Evolutionary conservation across 1,140 invertebrate species (phyloP), one percentile per base, ranked within the genome.

Genomic region (Neelides sp.): DNA sequence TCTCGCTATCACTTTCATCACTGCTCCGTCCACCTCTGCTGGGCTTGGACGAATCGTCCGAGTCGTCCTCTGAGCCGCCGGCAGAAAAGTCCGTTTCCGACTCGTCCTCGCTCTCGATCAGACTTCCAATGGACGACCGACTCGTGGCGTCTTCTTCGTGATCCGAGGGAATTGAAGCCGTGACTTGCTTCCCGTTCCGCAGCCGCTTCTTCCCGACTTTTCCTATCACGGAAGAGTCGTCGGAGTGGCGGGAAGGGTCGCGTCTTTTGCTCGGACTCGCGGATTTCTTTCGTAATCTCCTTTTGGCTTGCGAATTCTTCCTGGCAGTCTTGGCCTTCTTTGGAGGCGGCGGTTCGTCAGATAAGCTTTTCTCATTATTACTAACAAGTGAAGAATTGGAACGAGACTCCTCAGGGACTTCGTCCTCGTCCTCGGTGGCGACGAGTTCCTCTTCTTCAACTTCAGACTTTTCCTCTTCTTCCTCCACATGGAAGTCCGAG

Each of bases 71-170:
- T 15, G 52, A 55, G 28, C 51, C 50, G 20, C 44, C 39, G n/a
- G n/a, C n/a, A 22, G 45, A 47, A 17, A 35, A 37, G 13, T 44
- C 28, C 4, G 54, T 46, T 24, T 50, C 48, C 8, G 30, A 35
- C 15, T 46, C 30, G 20, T 49, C 50, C 19, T 40, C 40, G 26
- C 43, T 50, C 24, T 48, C 54, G 32, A 24, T 44, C 32, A 30
- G 26, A 52, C 50, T 52, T 48, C 50, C 54, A 36, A 52, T 57
- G 3, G 49, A 52, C 10, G 45, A 45, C 41, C 54, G 26, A 34
- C 50, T 54, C 19, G 55, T 50, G 12, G 50, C 69, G 48, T 69
- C 68, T n/a, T 70, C 73, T 34, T 75, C 61, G 32, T 73, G 45
- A 28, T 51, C 47, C 15, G 37, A 35, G 19, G 19, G 23, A 49